phyloP scores from a whole-genome alignment of 2,888 invertebrate species.

The Cenopis cana region DNA sequence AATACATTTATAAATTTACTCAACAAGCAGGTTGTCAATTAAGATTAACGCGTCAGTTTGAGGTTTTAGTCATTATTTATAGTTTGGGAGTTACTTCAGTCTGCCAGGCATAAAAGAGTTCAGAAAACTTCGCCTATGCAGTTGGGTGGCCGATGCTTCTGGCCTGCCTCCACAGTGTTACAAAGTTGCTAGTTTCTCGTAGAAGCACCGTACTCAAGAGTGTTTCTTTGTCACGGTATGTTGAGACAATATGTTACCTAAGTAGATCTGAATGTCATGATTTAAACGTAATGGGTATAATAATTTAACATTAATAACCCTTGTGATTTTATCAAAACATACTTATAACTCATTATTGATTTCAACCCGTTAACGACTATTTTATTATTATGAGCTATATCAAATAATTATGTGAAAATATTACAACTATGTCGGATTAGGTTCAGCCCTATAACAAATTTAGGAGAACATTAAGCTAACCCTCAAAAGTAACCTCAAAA shows the following conservation, averaged over 20 bases:
- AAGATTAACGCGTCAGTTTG: not conserved
- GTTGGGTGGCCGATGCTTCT: not conserved
- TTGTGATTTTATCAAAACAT: too few species aligned
- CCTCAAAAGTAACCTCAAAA: constrained; percentile 4
- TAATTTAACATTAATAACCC: too few species aligned
- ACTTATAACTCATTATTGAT: too few species aligned
- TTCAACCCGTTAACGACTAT: too few species aligned
- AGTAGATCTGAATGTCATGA: too few species aligned
- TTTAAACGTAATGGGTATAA: too few species aligned
- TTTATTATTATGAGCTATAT: too few species aligned
- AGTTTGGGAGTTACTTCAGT: not conserved
- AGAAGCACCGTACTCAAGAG: not conserved
- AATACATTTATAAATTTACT: not conserved
- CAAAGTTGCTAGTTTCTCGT: not conserved
- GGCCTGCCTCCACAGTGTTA: not conserved
- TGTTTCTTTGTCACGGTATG: not conserved
- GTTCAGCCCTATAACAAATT: not conserved
- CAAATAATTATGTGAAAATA: not conserved
- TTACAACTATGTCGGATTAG: not conserved
- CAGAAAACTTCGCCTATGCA: not conserved
- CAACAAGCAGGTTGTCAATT: not conserved
- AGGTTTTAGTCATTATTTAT: not conserved
- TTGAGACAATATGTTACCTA: not conserved
- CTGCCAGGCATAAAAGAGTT: not conserved
- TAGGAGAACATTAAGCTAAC: not conserved